phyloP scores from a whole-genome alignment of 2,797 vertebrate species.

The Moxostoma hubbsi region DNA sequence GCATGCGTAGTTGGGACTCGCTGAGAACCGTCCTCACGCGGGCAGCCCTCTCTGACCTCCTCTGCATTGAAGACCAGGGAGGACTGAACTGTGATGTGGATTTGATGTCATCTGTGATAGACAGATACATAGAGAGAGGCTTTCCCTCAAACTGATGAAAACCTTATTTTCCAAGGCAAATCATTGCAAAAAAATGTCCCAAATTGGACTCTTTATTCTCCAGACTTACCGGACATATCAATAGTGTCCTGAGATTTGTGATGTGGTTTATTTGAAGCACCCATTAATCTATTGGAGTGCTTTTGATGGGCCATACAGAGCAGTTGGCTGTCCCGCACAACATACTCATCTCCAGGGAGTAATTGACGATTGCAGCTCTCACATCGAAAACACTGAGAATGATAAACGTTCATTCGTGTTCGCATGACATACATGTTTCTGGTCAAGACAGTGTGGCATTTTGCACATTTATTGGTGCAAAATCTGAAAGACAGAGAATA shows the following conservation, averaged over 20 bases:
- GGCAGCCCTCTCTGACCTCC: constrained; percentile 86
- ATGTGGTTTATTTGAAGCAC: constrained; percentile 65
- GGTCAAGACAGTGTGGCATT: constrained; percentile 89
- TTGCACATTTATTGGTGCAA: constrained; percentile 90
- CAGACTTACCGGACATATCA: constrained; percentile 4
- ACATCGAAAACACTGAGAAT: constrained; percentile 95
- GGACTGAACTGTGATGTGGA: not conserved
- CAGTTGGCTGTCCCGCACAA: constrained; percentile 87
- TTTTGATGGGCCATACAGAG: constrained; percentile 89
- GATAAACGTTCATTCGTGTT: constrained; percentile 89
- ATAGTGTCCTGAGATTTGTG: not conserved
- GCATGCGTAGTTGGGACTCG: constrained; percentile 92
- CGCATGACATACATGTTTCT: constrained; percentile 93
- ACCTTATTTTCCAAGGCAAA: too few species aligned
- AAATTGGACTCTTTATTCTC: not conserved
- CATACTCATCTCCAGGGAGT: constrained; percentile 92
- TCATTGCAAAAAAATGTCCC: not conserved
- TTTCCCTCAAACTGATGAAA: not conserved
- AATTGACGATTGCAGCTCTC: constrained; percentile 91
- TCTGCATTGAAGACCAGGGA: constrained; percentile 8
- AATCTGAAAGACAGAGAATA: constrained; percentile 73
- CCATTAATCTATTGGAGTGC: constrained; percentile 77
- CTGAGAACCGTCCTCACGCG: constrained; percentile 93
- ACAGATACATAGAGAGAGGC: not conserved
- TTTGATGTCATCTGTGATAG: constrained; percentile 16